phyloP scores from a whole-genome alignment of 2,113 vertebrate species.

The Piaya cayana region DNA sequence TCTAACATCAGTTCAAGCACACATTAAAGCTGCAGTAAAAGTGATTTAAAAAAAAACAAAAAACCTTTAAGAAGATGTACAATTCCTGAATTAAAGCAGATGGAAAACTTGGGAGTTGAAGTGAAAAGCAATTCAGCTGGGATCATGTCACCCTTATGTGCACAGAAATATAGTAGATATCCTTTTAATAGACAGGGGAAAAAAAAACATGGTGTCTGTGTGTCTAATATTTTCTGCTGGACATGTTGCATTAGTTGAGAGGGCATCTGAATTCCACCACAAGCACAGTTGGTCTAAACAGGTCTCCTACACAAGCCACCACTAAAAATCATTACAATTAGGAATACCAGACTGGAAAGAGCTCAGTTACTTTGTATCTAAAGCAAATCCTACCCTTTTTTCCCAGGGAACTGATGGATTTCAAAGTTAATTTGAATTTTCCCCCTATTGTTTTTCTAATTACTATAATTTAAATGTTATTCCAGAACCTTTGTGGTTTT shows the following conservation, averaged over 20 bases:
- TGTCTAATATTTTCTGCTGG: background rate
- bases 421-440: background rate
- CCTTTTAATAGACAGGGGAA: background rate
- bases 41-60: background rate
- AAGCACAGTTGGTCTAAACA: rapidly evolving
- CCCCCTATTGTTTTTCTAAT: background rate
- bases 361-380: background rate
- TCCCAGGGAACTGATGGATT: background rate
- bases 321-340: background rate
- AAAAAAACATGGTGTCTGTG: background rate
- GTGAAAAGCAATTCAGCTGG: background rate
- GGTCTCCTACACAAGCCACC: rapidly evolving
- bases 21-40: background rate
- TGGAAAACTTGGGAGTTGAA: rapidly evolving
- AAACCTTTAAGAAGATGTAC: background rate
- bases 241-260: background rate
- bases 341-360: background rate
- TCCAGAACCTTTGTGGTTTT: background rate
- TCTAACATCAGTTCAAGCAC: background rate
- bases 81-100: background rate
- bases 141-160: background rate
- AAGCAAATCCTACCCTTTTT: background rate
- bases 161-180: rapidly evolving
- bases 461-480: background rate
- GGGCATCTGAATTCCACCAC: background rate